phyloP scores from a whole-genome alignment of 2,888 invertebrate species.

The Drosophila heteroneura region DNA sequence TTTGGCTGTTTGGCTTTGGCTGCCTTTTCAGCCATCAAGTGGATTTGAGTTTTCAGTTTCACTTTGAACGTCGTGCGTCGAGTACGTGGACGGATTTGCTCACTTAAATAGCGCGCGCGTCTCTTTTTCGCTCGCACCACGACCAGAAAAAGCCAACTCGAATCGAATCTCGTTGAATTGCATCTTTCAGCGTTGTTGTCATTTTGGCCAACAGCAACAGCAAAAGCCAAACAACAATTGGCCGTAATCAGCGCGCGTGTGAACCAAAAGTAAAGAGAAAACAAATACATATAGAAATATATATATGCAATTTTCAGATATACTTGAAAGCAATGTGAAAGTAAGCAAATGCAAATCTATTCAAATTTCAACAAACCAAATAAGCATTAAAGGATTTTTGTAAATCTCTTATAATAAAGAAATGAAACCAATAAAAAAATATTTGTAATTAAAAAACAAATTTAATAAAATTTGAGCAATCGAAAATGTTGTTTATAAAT shows the following conservation, averaged over 20 bases:
- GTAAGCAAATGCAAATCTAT: conserved; percentile 37
- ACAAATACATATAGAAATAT: conserved; percentile 2
- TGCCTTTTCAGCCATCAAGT: conserved; percentile 69
- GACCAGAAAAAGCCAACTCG: conserved; percentile 40
- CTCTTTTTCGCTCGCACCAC: conserved; percentile 38
- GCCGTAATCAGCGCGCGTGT: conserved; percentile 68
- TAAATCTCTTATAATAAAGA: neutral
- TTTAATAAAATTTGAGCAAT: conserved; percentile 2
- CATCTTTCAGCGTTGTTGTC: conserved; percentile 51
- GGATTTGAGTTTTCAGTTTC: conserved; percentile 84
- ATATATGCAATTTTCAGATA: conserved; percentile 33
- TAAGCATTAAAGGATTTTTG: neutral
- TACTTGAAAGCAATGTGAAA: conserved; percentile 47
- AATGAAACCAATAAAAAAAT: neutral
- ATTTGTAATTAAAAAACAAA: conserved; percentile 14
- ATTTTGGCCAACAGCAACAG: conserved; percentile 45
- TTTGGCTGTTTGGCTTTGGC: conserved; percentile 42
- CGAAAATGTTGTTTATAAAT: conserved; percentile 13
- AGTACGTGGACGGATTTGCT: conserved; percentile 68
- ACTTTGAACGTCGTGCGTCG: conserved; percentile 83
- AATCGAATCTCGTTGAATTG: conserved; percentile 34
- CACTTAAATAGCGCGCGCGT: conserved; percentile 41
- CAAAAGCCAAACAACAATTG: conserved; percentile 53
- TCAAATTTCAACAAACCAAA: conserved; percentile 2
- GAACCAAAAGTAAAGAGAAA: conserved; percentile 40